Percentiles rank a stretch among this genome's conserved stretches.
phyloP scores from a whole-genome alignment of 2,113 vertebrate genomes.

The Propithecus coquereli region DNA sequence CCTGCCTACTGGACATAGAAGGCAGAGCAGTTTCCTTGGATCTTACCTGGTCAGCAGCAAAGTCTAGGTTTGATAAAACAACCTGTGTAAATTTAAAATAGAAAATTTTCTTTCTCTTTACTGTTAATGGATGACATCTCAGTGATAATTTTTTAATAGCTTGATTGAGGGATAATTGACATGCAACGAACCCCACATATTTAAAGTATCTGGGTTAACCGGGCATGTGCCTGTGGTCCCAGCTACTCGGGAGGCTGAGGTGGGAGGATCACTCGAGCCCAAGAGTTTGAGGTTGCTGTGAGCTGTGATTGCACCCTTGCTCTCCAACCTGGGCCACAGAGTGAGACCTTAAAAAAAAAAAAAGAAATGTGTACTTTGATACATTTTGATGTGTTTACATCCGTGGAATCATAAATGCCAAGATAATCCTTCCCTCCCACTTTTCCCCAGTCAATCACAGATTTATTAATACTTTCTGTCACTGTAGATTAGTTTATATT shows the following conservation, averaged over 20 bases:
- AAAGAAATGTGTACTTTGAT: not conserved
- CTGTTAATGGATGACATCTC: not conserved
- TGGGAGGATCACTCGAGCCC: too few relatives aligned
- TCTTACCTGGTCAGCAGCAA: not conserved
- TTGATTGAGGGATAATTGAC: not conserved
- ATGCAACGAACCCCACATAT: not conserved
- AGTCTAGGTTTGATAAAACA: not conserved
- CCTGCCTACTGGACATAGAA: not conserved
- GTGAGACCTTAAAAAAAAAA: too few relatives aligned
- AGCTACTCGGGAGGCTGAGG: too few relatives aligned
- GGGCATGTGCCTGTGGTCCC: too few relatives aligned
- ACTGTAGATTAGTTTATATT: not conserved
- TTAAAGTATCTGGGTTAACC: not conserved
- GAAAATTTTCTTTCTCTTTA: not conserved
- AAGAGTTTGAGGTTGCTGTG: too few relatives aligned
- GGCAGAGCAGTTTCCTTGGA: not conserved
- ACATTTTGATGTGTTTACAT: not conserved
- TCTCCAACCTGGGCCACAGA: too few relatives aligned
- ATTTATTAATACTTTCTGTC: not conserved
- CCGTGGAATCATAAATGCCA: not conserved
- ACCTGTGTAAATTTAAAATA: not conserved
- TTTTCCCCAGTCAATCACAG: not conserved
- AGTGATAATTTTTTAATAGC: not conserved
- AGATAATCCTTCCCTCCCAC: not conserved
- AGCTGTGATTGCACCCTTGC: too few relatives aligned